Evolutionary conservation across 2,113 vertebrate genomes (phyloP).

Genomic region (Helogale parvula): DNA sequence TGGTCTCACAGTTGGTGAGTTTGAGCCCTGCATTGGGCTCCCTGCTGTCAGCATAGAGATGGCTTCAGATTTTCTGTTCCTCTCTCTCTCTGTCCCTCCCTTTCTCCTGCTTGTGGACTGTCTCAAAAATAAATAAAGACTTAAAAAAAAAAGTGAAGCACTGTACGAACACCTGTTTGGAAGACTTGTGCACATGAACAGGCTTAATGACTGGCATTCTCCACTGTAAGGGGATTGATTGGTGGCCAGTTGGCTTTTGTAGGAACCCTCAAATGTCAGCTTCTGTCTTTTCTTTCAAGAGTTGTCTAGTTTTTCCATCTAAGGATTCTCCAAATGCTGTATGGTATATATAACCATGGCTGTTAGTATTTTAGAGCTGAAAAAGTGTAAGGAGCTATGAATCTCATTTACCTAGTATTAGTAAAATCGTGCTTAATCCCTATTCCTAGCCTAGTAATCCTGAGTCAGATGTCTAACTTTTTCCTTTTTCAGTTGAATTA

Average conservation of each 20-base stretch:
- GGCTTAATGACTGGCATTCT: not conserved
- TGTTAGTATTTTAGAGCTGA: not conserved
- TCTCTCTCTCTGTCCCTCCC: no score
- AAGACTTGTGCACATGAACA: not conserved
- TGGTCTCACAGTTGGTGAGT: no score
- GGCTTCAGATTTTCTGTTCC: no score
- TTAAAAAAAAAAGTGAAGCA: not conserved
- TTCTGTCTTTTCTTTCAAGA: not conserved
- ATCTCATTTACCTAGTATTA: not conserved
- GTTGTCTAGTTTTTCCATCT: not conserved
- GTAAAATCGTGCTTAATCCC: not conserved
- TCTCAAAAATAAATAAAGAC: no score
- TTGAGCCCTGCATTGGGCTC: no score
- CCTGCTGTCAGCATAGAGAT: no score
- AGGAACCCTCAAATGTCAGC: not conserved
- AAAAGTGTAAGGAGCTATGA: not conserved
- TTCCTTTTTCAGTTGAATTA: not conserved
- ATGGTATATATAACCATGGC: not conserved
- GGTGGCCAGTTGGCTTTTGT: not conserved
- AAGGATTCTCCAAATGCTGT: not conserved
- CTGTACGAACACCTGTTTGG: conserved; percentile 27
- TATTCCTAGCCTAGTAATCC: not conserved
- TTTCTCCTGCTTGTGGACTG: no score
- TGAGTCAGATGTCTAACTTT: not conserved
- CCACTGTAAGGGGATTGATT: not conserved